Conservation (phyloP, 2,797 vertebrate species). For the Anableps anableps region DNA sequence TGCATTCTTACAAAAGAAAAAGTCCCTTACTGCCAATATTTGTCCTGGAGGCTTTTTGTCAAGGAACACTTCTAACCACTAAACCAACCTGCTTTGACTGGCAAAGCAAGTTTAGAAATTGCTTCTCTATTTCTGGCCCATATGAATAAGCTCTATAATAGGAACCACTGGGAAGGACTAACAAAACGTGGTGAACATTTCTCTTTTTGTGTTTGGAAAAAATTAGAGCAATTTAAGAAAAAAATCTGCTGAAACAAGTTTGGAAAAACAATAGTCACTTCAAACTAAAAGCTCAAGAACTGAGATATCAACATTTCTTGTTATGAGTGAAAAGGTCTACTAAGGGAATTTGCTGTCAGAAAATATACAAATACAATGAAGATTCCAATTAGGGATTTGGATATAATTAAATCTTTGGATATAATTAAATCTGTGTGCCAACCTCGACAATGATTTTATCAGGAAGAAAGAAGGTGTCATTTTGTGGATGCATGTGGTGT, state of each 20-base stretch:
- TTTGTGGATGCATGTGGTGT: slow-evolving; percentile 39
- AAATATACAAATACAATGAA: background rate
- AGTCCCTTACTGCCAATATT: background rate
- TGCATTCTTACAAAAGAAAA: background rate
- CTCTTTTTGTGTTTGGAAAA: background rate
- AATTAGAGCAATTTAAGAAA: background rate
- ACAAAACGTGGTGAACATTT: background rate
- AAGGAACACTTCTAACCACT: background rate
- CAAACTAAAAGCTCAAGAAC: background rate
- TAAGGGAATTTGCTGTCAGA: background rate
- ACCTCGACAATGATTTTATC: slow-evolving; percentile 11
- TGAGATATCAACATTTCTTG: background rate
- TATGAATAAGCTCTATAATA: background rate
- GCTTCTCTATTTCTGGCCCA: background rate
- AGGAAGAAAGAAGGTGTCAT: slow-evolving; percentile 22
- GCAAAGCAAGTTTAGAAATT: background rate
- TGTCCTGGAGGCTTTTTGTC: background rate
- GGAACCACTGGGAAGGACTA: background rate
- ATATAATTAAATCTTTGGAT: slow-evolving; percentile 20
- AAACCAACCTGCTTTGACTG: background rate
- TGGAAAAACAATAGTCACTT: background rate
- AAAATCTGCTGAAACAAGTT: background rate
- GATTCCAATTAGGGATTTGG: background rate
- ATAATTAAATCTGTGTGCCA: slow-evolving; percentile 22
- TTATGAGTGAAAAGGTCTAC: background rate